Conservation (phyloP, 37 sponge, comb jelly and placozoan genomes). For the Hormiphora californensis region DNA sequence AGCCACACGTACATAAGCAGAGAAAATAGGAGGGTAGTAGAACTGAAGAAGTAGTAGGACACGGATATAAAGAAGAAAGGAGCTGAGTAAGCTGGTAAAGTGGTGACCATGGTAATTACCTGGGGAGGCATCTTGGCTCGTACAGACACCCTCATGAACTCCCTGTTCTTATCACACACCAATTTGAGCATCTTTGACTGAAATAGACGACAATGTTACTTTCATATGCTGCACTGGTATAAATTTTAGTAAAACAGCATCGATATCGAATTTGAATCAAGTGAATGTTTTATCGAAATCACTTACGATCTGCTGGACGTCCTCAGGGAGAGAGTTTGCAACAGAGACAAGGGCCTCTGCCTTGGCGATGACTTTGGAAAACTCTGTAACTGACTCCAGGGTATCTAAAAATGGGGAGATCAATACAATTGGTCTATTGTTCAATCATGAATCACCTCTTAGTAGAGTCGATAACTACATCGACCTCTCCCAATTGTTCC, state of each 20-base stretch:
- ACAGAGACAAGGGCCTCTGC: slow-evolving; percentile 11
- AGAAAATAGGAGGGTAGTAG: no score
- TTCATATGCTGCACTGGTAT: no score
- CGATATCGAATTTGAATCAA: no score
- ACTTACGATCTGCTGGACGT: slow-evolving; percentile 23
- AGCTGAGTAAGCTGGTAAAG: no score
- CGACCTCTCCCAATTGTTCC: no score
- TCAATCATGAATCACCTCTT: neutral
- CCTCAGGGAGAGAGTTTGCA: neutral
- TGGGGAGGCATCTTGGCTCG: neutral
- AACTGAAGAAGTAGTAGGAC: no score
- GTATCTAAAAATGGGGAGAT: slow-evolving; percentile 30
- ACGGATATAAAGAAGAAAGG: no score
- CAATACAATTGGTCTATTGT: neutral
- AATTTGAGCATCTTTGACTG: slow-evolving; percentile 29
- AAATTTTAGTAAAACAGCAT: no score
- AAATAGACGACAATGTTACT: neutral
- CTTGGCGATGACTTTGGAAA: neutral
- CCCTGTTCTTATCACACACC: slow-evolving; percentile 11
- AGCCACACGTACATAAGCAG: no score
- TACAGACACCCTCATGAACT: slow-evolving; percentile 43
- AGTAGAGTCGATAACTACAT: no score
- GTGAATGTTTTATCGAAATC: neutral
- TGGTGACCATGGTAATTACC: neutral
- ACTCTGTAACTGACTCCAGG: neutral